Conservation (phyloP, 2,888 invertebrate genomes). For the Dicycla oo region DNA sequence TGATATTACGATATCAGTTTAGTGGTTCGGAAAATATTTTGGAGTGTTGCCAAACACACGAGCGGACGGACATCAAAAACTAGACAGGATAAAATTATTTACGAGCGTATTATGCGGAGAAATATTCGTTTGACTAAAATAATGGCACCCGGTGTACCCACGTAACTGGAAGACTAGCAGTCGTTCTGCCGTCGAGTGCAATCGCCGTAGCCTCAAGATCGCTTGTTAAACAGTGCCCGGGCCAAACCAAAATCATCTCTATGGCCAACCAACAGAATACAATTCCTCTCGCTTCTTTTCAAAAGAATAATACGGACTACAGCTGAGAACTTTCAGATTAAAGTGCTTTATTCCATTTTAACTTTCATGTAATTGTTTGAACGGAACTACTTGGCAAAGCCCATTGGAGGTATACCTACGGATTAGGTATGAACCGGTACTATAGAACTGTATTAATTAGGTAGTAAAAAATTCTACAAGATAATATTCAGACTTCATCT, state of each 20-base stretch:
- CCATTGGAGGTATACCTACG: neutral
- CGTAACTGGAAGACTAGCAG: constrained; percentile 63
- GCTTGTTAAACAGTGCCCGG: constrained; percentile 69
- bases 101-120: constrained; percentile 30
- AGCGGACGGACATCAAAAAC: constrained; percentile 23
- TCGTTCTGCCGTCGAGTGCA: constrained; percentile 65
- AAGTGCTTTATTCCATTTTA: constrained; percentile 75
- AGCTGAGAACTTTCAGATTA: constrained; percentile 71
- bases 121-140: constrained; percentile 64
- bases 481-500: neutral
- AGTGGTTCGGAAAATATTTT: constrained; percentile 58
- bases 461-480: neutral
- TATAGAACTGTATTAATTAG: constrained; percentile 16
- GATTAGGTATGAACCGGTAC: neutral
- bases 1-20: constrained; percentile 43
- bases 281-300: constrained; percentile 33
- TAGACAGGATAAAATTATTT: constrained; percentile 34
- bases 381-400: constrained; percentile 44
- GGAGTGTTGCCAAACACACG: constrained; percentile 42
- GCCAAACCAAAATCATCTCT: constrained; percentile 60
- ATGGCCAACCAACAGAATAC: constrained; percentile 37
- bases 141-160: constrained; percentile 58
- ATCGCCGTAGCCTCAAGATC: constrained; percentile 70
- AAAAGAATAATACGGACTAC: constrained; percentile 69
- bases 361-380: constrained; percentile 71